Base-by-base conservation (phyloP, 2,888 invertebrate genomes). In the Brassicogethes aeneus region DNA sequence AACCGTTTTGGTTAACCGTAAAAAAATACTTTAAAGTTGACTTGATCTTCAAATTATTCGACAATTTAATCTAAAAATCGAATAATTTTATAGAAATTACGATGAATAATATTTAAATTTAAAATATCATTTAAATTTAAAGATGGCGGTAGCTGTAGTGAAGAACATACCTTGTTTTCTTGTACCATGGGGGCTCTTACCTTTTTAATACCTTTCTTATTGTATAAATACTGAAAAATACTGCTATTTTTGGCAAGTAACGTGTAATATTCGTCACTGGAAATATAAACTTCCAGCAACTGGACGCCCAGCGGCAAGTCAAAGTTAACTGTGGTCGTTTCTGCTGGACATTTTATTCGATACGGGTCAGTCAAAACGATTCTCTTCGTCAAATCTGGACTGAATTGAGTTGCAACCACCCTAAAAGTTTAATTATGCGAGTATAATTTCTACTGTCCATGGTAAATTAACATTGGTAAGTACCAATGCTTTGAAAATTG, bases 351-450 rank as follows among this genome's bases (percentile, higher is more conserved):
- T 70, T 86, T 88, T 62, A 90, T 83, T 53, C 86, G 75, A 60
- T 84, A 84, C 0, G 89, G 89, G 70, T 90, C 88, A 17, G 87
- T 84, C 41, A 89, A 76, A 10, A 88, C 80, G 3, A 91, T 70
- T 61, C 81, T 80, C 51, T 89, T 89, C 0, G 88, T 87, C 42
- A 88, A 69, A 47, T 77, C 77, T 2, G 82, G 75, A 30, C 79
- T 79, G 3, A 90, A 66, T 59, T 90, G 89, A 1, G 89, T 83
- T 29, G 85, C 82, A 36, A 90, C 79, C 52, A 90, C 83, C 69
- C 89, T 89, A 64, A 69, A 70, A 47, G 5, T 10, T 10, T 32
- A 12, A 32, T 23, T 23, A n/a, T n/a, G n/a, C n/a, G n/a, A n/a
- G n/a, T n/a, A n/a, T n/a, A n/a, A n/a, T n/a, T n/a, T n/a, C n/a